Conservation (phyloP, 2,113 vertebrate species). For the Entomyzon cyanotis region DNA sequence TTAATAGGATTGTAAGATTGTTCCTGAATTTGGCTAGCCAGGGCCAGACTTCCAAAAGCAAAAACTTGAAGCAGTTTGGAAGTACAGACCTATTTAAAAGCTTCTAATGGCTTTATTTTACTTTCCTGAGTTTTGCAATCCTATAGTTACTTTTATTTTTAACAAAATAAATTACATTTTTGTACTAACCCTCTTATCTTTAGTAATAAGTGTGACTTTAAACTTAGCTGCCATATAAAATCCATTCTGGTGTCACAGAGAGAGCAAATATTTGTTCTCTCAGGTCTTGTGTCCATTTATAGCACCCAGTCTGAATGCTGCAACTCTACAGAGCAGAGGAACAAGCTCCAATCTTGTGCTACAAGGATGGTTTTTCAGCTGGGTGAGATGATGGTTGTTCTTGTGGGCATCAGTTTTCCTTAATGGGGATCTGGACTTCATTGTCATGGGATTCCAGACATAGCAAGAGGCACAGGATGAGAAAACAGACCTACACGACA, state of each 20-base stretch:
- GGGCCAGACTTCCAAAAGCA: not conserved
- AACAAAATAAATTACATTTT: not conserved
- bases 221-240: not conserved
- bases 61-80: not conserved
- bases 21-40: not conserved
- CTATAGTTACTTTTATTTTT: not conserved
- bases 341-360: not conserved
- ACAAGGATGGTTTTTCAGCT: not conserved
- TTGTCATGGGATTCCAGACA: not conserved
- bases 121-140: not conserved
- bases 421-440: not conserved
- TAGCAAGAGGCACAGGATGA: not conserved
- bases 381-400: not conserved
- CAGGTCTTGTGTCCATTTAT: not conserved
- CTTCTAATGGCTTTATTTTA: not conserved
- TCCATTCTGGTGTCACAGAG: not conserved
- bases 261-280: not conserved
- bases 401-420: not conserved
- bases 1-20: not conserved
- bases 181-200: not conserved
- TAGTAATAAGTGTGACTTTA: not conserved
- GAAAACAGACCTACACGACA: not conserved
- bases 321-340: not conserved
- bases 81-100: not conserved
- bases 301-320: not conserved